Base-by-base conservation (phyloP, 2,113 vertebrate genomes). In the Egretta garzetta region DNA sequence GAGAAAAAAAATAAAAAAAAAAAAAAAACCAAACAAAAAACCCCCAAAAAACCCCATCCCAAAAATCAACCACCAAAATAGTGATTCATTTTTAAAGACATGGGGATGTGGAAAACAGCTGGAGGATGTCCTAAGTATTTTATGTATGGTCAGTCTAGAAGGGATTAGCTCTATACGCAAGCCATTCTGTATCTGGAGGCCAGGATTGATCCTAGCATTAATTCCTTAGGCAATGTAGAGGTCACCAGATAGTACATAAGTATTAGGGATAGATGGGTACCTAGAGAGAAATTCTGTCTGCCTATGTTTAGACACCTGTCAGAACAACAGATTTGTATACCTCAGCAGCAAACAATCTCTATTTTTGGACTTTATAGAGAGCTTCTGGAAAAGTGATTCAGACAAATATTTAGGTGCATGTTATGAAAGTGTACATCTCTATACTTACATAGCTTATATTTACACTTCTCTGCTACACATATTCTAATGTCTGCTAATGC, bases 111-210 rank as follows among this genome's bases (percentile, higher is more conserved):
- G 33, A 60, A 79, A 66, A 74, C 30, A 62, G 14, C 7, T 74
- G 33, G 10, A 64, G 1, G 3, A 11, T 50, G 22, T 37, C 47
- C n/a, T 71, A 0, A 23, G 4, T 62, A 39, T 39, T 70, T 7
- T 8, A 21, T 22, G 1, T 30, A 22, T 39, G 32, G 24, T 50
- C 39, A 70, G 4, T 35, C 33, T 81, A 62, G 45, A 70, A 74
- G 4, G 10, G 12, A 70, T 43, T 67, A 90, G 16, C 5, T 4
- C 30, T 32, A 27, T 2, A 14, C 1, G 0, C 4, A 50, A 85
- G 27, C 11, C 24, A 37, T 4, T 67, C 24, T 53, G 5, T 77
- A 50, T 35, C 24, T 39, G n/a, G 28, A 82, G 21, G 19, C 32
- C 14, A 62, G 37, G 22, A 85, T 0, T 37, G 32, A 76, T 76